Evolutionary conservation across 2,888 invertebrate genomes (phyloP).

Genomic region (Cheilosia soror): DNA sequence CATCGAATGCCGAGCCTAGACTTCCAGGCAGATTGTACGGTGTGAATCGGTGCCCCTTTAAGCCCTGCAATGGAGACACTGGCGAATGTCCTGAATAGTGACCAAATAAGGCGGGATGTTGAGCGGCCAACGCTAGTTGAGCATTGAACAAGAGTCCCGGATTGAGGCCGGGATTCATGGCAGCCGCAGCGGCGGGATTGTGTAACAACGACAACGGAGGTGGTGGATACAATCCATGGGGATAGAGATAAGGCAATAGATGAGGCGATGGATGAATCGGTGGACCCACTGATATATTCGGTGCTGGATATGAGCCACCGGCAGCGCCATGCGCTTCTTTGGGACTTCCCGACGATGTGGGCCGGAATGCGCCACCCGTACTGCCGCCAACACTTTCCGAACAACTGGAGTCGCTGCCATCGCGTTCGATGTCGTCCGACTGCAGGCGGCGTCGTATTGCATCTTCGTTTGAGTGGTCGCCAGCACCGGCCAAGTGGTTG

Average conservation of each 20-base stretch:
- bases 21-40: slow-evolving; percentile 94
- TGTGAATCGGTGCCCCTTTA: slow-evolving; percentile 92
- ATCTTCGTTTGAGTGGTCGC: slow-evolving; percentile 85
- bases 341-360: slow-evolving; percentile 85
- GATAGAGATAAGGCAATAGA: slow-evolving; percentile 96
- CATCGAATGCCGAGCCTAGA: slow-evolving; percentile 94
- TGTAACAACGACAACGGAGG: slow-evolving; percentile 88
- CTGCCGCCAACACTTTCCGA: slow-evolving; percentile 86
- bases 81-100: slow-evolving; percentile 89
- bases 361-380: slow-evolving; percentile 84
- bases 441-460: slow-evolving; percentile 84
- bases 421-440: slow-evolving; percentile 87
- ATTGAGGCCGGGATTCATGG: slow-evolving; percentile 87
- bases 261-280: slow-evolving; percentile 95
- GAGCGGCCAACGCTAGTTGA: slow-evolving; percentile 93
- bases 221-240: slow-evolving; percentile 93
- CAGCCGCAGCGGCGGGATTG: slow-evolving; percentile 86
- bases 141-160: slow-evolving; percentile 95
- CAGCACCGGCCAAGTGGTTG: slow-evolving; percentile 85
- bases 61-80: slow-evolving; percentile 88
- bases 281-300: slow-evolving; percentile 97
- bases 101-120: slow-evolving; percentile 91
- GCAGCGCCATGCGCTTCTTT: slow-evolving; percentile 84
- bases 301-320: slow-evolving; percentile 90
- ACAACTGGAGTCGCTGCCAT: slow-evolving; percentile 90